Conservation (phyloP, 2,888 invertebrate species). For the Apoda limacodes region DNA sequence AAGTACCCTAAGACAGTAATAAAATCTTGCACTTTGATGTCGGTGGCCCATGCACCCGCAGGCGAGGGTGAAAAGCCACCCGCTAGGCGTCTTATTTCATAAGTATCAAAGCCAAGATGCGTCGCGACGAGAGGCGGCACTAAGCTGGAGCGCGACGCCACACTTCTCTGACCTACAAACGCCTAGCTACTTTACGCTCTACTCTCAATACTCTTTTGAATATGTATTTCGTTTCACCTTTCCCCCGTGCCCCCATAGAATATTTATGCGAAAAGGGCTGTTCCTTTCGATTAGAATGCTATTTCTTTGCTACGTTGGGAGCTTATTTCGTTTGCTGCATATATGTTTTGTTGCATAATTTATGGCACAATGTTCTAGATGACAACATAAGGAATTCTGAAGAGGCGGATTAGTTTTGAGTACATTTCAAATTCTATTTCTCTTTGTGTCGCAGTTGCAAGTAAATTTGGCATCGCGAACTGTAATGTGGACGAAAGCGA, state of each 20-base stretch:
- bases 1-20: slow-evolving; percentile 52
- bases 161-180: slow-evolving; percentile 52
- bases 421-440: too few species aligned
- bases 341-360: slow-evolving; percentile 52
- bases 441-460: too few species aligned
- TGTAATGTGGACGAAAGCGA: slow-evolving; percentile 12
- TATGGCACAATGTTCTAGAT: slow-evolving; percentile 26
- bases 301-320: slow-evolving; percentile 43
- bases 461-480: slow-evolving; percentile 11
- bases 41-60: slow-evolving; percentile 24
- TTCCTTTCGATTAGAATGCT: slow-evolving; percentile 49
- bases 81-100: slow-evolving; percentile 38
- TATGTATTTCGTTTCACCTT: background rate
- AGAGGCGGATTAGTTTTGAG: slow-evolving; percentile 26
- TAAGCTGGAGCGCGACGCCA: slow-evolving; percentile 37
- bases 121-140: slow-evolving; percentile 38
- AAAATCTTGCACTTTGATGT: slow-evolving; percentile 60
- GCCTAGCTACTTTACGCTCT: slow-evolving; percentile 2
- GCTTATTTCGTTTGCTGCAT: slow-evolving; percentile 41
- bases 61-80: slow-evolving; percentile 45
- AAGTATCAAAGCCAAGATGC: slow-evolving; percentile 28
- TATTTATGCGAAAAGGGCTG: slow-evolving; percentile 50
- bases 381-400: slow-evolving; percentile 33
- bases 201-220: background rate
- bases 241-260: slow-evolving; percentile 28